phyloP scores from a whole-genome alignment of 1,140 invertebrate species.

The Diabrotica virgifera region DNA sequence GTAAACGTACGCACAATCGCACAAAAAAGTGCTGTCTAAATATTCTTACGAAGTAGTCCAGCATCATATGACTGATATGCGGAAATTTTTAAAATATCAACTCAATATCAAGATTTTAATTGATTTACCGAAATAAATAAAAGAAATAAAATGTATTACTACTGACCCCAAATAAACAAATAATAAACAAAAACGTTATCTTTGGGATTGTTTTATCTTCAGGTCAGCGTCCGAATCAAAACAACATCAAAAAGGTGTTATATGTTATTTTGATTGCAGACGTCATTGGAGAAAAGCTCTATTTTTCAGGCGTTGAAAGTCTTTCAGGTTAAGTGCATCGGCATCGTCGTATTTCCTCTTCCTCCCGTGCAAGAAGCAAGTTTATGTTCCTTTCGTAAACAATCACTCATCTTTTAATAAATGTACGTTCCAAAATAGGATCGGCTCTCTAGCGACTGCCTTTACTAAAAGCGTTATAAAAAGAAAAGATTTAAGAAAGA shows the following conservation, averaged over 20 bases:
- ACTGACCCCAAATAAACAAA: too few species aligned
- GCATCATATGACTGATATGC: too few species aligned
- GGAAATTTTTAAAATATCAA: too few species aligned
- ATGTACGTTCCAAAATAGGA: constrained; percentile 30
- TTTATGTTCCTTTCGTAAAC: constrained; percentile 33
- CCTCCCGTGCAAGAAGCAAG: constrained; percentile 23
- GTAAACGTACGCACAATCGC: too few species aligned
- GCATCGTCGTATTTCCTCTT: constrained; percentile 25
- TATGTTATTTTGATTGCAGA: constrained; percentile 30
- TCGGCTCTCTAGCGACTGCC: constrained; percentile 4
- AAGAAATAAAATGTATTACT: too few species aligned
- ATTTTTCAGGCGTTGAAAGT: constrained; percentile 27
- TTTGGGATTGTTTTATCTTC: background rate
- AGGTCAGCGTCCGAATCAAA: constrained; percentile 1
- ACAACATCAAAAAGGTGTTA: constrained; percentile 7
- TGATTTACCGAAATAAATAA: too few species aligned
- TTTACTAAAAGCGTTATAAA: constrained; percentile 14
- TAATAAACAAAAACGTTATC: too few species aligned
- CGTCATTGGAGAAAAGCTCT: constrained; percentile 26
- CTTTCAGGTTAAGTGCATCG: constrained; percentile 33
- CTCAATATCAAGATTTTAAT: too few species aligned
- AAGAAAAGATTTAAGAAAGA: too few species aligned
- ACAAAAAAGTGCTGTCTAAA: too few species aligned
- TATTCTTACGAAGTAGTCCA: too few species aligned
- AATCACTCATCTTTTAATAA: constrained; percentile 35